phyloP scores from a whole-genome alignment of 1,140 invertebrate genomes.

The Heliconius nattereri region DNA sequence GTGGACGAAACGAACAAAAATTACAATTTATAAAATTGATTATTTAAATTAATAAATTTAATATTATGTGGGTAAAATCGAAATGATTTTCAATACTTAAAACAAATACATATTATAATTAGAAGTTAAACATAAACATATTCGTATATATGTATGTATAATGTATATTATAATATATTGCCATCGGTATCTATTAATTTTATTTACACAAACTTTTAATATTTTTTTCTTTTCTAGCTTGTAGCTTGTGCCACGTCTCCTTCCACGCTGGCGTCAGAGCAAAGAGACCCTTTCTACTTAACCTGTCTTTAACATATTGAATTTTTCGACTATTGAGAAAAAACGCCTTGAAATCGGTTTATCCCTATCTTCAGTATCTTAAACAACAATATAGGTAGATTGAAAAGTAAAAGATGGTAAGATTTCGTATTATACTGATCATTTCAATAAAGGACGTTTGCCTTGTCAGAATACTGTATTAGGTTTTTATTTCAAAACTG shows the following conservation, averaged over 20 bases:
- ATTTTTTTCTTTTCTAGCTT: background rate
- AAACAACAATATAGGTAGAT: background rate
- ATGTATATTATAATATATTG: too few species aligned
- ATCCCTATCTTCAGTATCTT: background rate
- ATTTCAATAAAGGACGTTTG: background rate
- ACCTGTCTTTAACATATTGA: conserved; percentile 65
- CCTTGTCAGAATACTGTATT: background rate
- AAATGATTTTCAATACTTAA: too few species aligned
- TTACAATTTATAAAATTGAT: background rate
- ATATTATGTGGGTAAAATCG: too few species aligned
- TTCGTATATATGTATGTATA: too few species aligned
- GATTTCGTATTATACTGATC: background rate
- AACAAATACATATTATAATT: too few species aligned
- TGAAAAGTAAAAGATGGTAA: background rate
- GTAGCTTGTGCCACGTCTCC: conserved; percentile 24
- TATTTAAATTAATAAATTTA: background rate
- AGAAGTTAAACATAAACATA: too few species aligned
- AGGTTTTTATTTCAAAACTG: background rate
- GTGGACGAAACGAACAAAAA: background rate
- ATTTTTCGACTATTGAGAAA: conserved; percentile 46
- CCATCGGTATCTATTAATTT: background rate
- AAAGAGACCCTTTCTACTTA: conserved; percentile 51
- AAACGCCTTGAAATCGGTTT: conserved; percentile 28
- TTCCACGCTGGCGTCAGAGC: conserved; percentile 29
- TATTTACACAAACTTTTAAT: background rate